phyloP scores from a whole-genome alignment of 1,140 invertebrate species.

The Drosophila virilis region DNA sequence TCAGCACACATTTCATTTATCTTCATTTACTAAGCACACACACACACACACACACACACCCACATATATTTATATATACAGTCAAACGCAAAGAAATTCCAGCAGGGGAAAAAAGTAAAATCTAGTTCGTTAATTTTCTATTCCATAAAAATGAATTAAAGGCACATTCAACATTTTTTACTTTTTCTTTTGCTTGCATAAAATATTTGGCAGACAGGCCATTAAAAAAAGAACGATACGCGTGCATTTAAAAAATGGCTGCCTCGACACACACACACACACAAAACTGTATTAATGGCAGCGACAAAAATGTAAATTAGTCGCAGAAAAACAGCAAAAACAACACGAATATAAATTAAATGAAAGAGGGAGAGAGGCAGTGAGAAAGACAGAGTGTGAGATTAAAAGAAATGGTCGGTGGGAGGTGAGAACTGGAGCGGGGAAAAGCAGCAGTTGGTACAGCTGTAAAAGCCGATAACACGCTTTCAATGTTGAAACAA shows the following conservation, averaged over 20 bases:
- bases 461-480: slow-evolving; percentile 77
- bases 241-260: slow-evolving; percentile 63
- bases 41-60: slow-evolving; percentile 19
- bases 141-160: slow-evolving; percentile 66
- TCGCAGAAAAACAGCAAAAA: slow-evolving; percentile 44
- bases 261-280: slow-evolving; percentile 41
- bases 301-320: slow-evolving; percentile 82
- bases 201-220: slow-evolving; percentile 6
- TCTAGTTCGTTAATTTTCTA: slow-evolving; percentile 78
- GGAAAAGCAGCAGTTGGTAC: slow-evolving; percentile 56
- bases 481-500: slow-evolving; percentile 66
- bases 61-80: slow-evolving; percentile 22
- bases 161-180: slow-evolving; percentile 62
- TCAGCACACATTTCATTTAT: slow-evolving; percentile 78
- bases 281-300: slow-evolving; percentile 68
- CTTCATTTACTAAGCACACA: slow-evolving; percentile 64
- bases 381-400: not conserved
- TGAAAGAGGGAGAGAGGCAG: slow-evolving; percentile 19
- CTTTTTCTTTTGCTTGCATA: slow-evolving; percentile 17
- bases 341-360: slow-evolving; percentile 62
- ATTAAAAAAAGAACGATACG: slow-evolving; percentile 48
- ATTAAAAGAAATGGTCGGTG: not conserved
- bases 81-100: not conserved
- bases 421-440: not conserved
- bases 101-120: slow-evolving; percentile 6